These are phyloP conservation scores for Meiosimyza platycephala DNA, from an alignment of 2,888 invertebrate species.

Conservation along the genomic window DNA sequence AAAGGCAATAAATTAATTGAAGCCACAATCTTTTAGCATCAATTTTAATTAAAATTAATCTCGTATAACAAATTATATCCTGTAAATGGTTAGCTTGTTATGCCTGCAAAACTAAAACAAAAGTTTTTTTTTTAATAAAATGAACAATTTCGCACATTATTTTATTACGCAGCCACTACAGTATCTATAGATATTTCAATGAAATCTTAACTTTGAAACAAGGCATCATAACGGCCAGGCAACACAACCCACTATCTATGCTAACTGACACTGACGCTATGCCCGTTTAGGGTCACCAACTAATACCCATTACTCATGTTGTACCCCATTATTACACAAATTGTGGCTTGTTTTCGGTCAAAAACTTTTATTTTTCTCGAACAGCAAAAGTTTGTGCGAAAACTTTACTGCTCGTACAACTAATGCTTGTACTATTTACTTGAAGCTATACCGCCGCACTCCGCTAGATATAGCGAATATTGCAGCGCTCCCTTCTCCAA, in stretches of 20 bases:
- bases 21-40: no score
- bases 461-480: neutral
- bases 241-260: neutral
- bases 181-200: conserved; percentile 13
- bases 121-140: no score
- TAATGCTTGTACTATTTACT: no score
- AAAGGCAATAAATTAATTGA: no score
- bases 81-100: no score
- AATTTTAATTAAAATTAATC: no score
- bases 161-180: conserved; percentile 8
- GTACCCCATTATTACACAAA: conserved; percentile 29
- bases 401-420: neutral
- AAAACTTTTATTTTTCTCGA: conserved; percentile 15
- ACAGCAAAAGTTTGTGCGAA: conserved; percentile 21
- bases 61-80: no score
- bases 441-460: neutral
- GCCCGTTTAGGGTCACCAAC: no score
- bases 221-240: neutral
- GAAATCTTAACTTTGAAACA: conserved; percentile 5
- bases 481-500: neutral
- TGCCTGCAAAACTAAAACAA: no score
- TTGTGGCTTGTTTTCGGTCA: conserved; percentile 29
- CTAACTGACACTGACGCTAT: neutral
- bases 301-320: conserved; percentile 12
- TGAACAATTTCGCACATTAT: neutral